Evolutionary conservation across 2,797 vertebrate species (phyloP), one percentile per base, ranked within the genome.

Genomic region (Melanitta fusca): DNA sequence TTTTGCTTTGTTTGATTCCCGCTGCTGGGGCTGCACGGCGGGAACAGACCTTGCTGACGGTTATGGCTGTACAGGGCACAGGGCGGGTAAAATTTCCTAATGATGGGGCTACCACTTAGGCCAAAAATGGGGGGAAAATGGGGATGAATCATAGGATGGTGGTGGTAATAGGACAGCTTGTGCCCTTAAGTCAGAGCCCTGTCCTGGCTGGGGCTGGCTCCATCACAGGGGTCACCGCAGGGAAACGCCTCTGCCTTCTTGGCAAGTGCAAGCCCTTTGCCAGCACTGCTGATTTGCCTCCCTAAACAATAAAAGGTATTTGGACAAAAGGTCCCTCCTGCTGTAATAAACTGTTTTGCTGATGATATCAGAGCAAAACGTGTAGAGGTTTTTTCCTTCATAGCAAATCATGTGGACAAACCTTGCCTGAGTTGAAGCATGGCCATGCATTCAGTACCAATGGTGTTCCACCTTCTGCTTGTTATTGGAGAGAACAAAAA

Each of bases 301-400:
- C 51, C 30, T 2, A 3, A 66, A 7, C 70, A 91, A 86, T 22
- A 41, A 73, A 93, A 92, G 3, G 5, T 39, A 56, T 90, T 51
- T 1, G 27, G 73, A 91, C 75, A 78, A 95, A 94, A 95, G 89
- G 93, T 90, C 89, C 47, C 32, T 68, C 47, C 65, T 71, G 56
- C 47, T 90, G 57, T 27, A 88, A 57, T 11, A 51, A 92, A 32
- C 13, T 36, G 17, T 57, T 74, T 39, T 1, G 1, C 32, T 34
- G 32, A 3, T 2, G 15, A 16, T 18, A 64, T 6, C 34, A 58
- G 60, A 25, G 34, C 13, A 32, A 39, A 39, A 12, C 39, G 39
- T 7, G 3, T 20, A 43, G 36, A 6, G 2, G 2, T 18, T 32
- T 61, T 66, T 69, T 24, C 17, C 39, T 70, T 39, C 51, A 25